Base-by-base conservation (phyloP, 2,888 invertebrate species). In the Plagodis pulveraria region DNA sequence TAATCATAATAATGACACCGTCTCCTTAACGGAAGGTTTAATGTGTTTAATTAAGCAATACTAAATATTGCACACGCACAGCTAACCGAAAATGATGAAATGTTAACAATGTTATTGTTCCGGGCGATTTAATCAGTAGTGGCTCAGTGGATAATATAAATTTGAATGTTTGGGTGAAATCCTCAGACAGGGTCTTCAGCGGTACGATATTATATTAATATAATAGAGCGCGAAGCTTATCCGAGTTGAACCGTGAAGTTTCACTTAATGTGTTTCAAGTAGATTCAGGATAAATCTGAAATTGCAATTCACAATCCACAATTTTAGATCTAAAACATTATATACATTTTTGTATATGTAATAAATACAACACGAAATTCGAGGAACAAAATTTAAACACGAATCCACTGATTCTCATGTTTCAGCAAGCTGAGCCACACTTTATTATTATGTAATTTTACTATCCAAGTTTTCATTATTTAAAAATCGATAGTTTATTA, bases 71-170 rank as follows among this genome's bases (percentile, higher is more conserved):
- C 76, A 84, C 81, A 80, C 80, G 72, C 73, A 77, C 77, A 77
- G 74, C 78, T 83, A 86, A 85, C 85, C 78, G 77, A 77, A 74
- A 77, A 84, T 81, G 82, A 83, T 87, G 89, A 87, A 87, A 87
- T 85, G 85, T 84, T 88, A 88, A 89, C 87, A 85, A 83, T 86
- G 84, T 86, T 89, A 89, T 86, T 87, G 84, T 87, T 86, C 77
- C 82, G 81, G 80, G 80, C 82, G 85, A 89, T 89, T 89, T 78
- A 86, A 87, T 86, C 83, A 22, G 22, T 22, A 22, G 22, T 22
- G 22, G 79, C 74, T 76, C 78, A 52, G 6, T 51, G 78, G 76
- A 80, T 84, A 76, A 86, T 84, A 86, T 87, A 87, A 84, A 89
- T 87, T 86, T 83, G 78, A 84, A 84, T 83, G 83, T 86, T 86